Evolutionary conservation across 2,888 invertebrate genomes (phyloP), one percentile per base, ranked within the genome.

Genomic region (Scotopteryx bipunctaria): DNA sequence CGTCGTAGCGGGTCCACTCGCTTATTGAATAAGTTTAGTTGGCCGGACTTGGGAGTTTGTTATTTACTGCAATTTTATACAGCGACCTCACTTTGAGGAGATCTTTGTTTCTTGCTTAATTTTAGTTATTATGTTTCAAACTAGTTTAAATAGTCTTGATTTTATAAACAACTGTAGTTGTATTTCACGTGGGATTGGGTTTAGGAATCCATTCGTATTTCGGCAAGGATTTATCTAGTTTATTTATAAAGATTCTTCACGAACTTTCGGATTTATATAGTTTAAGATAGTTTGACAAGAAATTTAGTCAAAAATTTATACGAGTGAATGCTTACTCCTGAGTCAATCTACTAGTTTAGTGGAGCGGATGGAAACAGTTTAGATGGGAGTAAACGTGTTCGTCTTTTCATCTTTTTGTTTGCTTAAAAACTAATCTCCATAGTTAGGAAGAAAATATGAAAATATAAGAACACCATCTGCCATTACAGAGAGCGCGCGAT

Each of bases 11-110:
- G 64, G 61, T 59, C 63, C 61, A 63, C 66, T 66, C 66, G 66
- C 64, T 74, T 79, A 81, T 80, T 80, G 79, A 78, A 80, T 78
- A 81, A 81, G 71, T 81, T 81, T 45, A 66, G n/a, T n/a, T n/a
- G 69, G 64, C 62, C 59, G 67, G 63, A 68, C 68, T 72, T 71
- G 60, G 61, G 69, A 72, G 67, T 76, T 77, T 69, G 69, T 78
- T 79, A 81, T 81, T 81, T 81, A 81, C 78, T 65, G 73, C 66
- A 53, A 63, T 74, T 81, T 81, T 81, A 82, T 82, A 73, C 81
- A 71, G 65, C 59, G 65, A 58, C 44, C 59, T 54, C 60, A 62
- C 61, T 61, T 69, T 69, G 72, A 72, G 71, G 51, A 52, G 38
- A 42, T 25, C 57, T 60, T 57, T 49, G 49, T 61, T 61, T 43